phyloP scores from a whole-genome alignment of 64 coral and sea anemone genomes.

The Pachyseris speciosa region DNA sequence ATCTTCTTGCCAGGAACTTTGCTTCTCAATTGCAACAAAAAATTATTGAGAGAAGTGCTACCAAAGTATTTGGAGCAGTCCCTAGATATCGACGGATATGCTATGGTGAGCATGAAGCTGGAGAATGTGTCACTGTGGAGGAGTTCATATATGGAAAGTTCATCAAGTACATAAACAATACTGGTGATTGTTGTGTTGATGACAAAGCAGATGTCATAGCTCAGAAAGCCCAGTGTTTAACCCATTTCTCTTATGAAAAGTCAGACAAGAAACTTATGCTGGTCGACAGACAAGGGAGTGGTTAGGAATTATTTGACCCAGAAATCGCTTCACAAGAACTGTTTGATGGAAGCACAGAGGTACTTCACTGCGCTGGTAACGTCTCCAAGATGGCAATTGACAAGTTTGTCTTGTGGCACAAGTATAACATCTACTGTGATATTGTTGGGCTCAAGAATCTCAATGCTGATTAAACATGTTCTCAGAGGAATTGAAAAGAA shows the following conservation, averaged over 20 bases:
- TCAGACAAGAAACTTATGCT: slow-evolving; percentile 10
- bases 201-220: background rate
- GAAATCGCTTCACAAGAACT: too few relatives aligned
- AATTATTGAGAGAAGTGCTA: too few relatives aligned
- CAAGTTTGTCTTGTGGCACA: too few relatives aligned
- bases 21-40: too few relatives aligned
- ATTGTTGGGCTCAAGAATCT: too few relatives aligned
- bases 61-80: too few relatives aligned
- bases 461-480: too few relatives aligned
- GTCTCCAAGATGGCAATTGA: background rate
- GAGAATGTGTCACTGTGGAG: slow-evolving; percentile 29
- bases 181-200: background rate
- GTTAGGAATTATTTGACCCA: slow-evolving; percentile 33
- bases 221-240: slow-evolving; percentile 9
- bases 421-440: too few relatives aligned
- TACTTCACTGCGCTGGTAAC: slow-evolving; percentile 44
- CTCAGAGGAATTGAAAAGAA: too few relatives aligned
- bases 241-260: slow-evolving; percentile 11
- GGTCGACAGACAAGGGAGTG: slow-evolving; percentile 36
- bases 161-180: slow-evolving; percentile 57
- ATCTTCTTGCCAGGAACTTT: slow-evolving; percentile 31
- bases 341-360: too few relatives aligned
- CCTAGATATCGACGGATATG: slow-evolving; percentile 37
- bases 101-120: background rate
- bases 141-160: slow-evolving; percentile 57